These are phyloP conservation scores for Apaloderma vittatum DNA, from an alignment of 2,113 vertebrate genomes.

Conservation along the genomic window DNA sequence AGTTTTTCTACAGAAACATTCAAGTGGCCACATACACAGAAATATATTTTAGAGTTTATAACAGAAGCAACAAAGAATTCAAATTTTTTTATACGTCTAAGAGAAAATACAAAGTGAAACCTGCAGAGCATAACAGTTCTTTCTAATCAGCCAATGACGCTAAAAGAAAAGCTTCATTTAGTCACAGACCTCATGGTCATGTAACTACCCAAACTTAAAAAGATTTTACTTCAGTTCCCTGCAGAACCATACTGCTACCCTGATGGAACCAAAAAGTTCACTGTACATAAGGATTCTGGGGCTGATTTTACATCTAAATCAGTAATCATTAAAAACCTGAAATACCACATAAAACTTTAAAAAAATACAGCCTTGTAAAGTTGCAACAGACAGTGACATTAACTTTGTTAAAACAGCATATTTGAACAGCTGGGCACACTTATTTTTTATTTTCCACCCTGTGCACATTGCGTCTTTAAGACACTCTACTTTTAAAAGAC, in stretches of 20 bases:
- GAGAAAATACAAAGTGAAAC: background rate
- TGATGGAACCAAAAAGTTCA: background rate
- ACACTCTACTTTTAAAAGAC: background rate
- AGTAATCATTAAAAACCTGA: background rate
- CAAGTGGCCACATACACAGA: background rate
- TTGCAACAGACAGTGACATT: background rate
- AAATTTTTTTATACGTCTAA: background rate
- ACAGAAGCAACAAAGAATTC: background rate
- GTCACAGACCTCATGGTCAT: background rate
- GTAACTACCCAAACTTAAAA: background rate
- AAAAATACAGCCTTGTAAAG: background rate
- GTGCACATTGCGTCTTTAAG: background rate
- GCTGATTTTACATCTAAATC: background rate
- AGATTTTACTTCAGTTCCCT: background rate
- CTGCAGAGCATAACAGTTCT: background rate
- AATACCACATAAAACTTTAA: background rate
- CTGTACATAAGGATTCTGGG: background rate
- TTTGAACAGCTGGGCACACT: background rate
- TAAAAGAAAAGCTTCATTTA: background rate
- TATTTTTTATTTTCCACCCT: background rate
- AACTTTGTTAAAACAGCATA: background rate
- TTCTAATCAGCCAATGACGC: background rate
- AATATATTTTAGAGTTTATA: background rate
- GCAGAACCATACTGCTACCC: background rate
- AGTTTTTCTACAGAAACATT: background rate